phyloP scores from a whole-genome alignment of 2,113 vertebrate genomes.

The Microtus richardsoni region DNA sequence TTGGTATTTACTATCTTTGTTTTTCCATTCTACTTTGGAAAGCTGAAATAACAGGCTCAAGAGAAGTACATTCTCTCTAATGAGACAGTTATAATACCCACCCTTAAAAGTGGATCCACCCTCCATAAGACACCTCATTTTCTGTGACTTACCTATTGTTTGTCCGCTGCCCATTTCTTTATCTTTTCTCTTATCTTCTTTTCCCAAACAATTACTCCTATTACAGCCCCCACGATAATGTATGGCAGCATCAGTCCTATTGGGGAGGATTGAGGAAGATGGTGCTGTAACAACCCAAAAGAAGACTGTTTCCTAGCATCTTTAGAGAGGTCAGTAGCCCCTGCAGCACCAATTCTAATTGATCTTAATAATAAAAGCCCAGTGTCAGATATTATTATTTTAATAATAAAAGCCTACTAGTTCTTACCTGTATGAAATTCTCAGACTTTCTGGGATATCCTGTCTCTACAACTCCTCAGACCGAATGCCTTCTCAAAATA shows the following conservation, averaged over 20 bases:
- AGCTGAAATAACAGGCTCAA: background rate
- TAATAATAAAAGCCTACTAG: too few relatives aligned
- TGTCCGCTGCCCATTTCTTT: background rate
- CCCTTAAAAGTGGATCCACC: background rate
- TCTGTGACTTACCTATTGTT: background rate
- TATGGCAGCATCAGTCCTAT: too few relatives aligned
- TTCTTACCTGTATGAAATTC: too few relatives aligned
- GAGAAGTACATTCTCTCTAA: background rate
- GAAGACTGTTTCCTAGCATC: background rate
- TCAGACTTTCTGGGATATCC: too few relatives aligned
- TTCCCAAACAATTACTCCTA: too few relatives aligned
- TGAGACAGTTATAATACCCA: background rate
- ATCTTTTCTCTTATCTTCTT: background rate
- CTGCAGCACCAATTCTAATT: too few relatives aligned
- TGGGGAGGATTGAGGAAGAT: background rate
- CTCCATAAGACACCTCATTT: background rate
- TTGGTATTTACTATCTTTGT: background rate
- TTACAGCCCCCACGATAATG: too few relatives aligned
- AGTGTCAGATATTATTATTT: too few relatives aligned
- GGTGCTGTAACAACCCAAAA: background rate
- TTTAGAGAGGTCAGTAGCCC: background rate
- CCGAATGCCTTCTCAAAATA: too few relatives aligned
- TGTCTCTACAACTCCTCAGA: too few relatives aligned
- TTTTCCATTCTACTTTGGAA: background rate
- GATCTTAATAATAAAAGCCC: too few relatives aligned